Percentiles rank a stretch among this genome's conserved stretches.
These are phyloP conservation scores for Cosmia trapezina DNA, from an alignment of 2,888 invertebrate genomes.

Conservation along the genomic window DNA sequence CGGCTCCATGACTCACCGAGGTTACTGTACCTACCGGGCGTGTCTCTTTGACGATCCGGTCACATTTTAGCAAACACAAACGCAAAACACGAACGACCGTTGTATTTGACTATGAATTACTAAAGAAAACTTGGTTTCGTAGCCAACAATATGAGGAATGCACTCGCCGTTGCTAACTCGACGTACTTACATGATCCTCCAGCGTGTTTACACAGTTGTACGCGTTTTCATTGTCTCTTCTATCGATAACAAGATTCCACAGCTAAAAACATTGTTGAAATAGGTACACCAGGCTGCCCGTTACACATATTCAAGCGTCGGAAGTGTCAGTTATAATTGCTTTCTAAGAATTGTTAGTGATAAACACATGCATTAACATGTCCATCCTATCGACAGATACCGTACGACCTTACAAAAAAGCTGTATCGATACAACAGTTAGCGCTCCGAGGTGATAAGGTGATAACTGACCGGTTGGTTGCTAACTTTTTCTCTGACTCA, in stretches of 20 bases:
- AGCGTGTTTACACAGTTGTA: conserved; percentile 80
- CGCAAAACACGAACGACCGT: conserved; percentile 57
- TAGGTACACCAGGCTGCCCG: conserved; percentile 58
- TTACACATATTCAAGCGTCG: conserved; percentile 65
- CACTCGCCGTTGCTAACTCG: conserved; percentile 52
- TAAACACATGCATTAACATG: conserved; percentile 61
- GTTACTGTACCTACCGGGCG: conserved; percentile 76
- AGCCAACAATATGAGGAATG: conserved; percentile 59
- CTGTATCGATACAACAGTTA: conserved; percentile 73
- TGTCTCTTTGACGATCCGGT: conserved; percentile 68
- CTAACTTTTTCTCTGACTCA: conserved; percentile 79
- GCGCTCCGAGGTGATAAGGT: conserved; percentile 72
- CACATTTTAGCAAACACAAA: conserved; percentile 71
- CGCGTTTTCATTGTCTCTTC: conserved; percentile 73
- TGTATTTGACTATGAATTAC: conserved; percentile 61
- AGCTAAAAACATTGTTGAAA: conserved; percentile 74
- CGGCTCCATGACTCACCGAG: conserved; percentile 80
- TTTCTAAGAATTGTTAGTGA: conserved; percentile 64
- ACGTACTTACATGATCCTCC: conserved; percentile 41
- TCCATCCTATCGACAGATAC: conserved; percentile 56
- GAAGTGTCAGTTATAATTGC: conserved; percentile 63
- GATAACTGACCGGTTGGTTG: conserved; percentile 74
- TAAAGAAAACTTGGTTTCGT: conserved; percentile 48
- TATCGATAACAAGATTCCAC: conserved; percentile 80
- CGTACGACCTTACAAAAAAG: conserved; percentile 65